These are phyloP conservation scores for Trichogramma evanescens DNA, from an alignment of 2,888 invertebrate species.

Conservation along the genomic window DNA sequence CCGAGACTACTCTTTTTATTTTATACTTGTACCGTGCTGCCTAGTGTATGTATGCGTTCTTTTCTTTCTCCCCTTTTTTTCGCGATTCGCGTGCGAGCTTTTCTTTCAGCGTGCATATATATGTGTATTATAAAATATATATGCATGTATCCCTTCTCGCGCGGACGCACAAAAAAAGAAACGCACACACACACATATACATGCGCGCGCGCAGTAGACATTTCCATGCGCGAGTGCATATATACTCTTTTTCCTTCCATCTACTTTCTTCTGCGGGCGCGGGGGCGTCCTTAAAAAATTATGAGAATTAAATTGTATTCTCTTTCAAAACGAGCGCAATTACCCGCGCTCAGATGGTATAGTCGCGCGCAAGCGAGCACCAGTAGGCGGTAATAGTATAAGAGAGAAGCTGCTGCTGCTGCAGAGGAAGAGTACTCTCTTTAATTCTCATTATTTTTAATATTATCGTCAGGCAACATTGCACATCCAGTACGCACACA, in stretches of 20 bases:
- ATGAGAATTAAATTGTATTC: constrained; percentile 24
- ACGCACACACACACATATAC: too few species aligned
- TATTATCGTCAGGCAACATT: constrained; percentile 9
- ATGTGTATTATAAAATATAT: not conserved
- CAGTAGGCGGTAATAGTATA: too few species aligned
- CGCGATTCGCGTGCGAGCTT: constrained; percentile 10
- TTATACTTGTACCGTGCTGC: not conserved
- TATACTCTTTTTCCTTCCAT: not conserved
- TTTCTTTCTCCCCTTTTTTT: constrained; percentile 16
- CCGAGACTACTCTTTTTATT: not conserved
- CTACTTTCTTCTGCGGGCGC: constrained; percentile 14
- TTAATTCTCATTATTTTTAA: constrained; percentile 23
- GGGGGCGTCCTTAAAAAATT: constrained; percentile 19
- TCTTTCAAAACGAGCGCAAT: constrained; percentile 22
- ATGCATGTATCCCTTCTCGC: too few species aligned
- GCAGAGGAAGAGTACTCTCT: constrained; percentile 3
- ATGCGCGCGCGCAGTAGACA: not conserved
- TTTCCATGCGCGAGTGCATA: constrained; percentile 9
- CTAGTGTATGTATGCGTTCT: constrained; percentile 3
- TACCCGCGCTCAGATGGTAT: not conserved
- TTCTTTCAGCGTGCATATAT: constrained; percentile 9
- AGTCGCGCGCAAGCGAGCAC: too few species aligned
- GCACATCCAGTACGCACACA: too few species aligned
- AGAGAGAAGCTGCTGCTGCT: not conserved
- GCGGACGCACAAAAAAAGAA: not conserved